Base-by-base conservation (phyloP, 2,888 invertebrate genomes). In the Microctonus brassicae region DNA sequence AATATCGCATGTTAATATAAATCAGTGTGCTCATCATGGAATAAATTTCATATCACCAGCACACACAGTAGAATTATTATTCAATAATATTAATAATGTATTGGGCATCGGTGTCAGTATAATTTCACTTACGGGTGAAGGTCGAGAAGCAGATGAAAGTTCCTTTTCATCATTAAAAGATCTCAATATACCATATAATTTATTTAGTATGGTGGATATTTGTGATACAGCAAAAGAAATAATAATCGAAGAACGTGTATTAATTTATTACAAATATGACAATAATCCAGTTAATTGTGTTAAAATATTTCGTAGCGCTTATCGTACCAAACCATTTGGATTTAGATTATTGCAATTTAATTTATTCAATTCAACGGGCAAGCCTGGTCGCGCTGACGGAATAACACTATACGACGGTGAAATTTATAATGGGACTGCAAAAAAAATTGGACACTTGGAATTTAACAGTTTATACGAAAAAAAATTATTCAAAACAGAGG, bases 211-310 rank as follows among this genome's bases (percentile, higher is more conserved):
- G 81, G 93, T 99, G 17, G 97, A 99, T 79, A 97, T 99, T 78
- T 99, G 99, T 87, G 97, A 98, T 84, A 95, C 97, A 0, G 93
- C 94, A 68, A 99, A 99, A 89, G 94, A 95, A 84, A 92, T 99
- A 17, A 90, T 91, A 1, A 92, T 99, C 1, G 95, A 97, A 86
- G 97, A 98, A 84, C 90, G 98, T 60, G 92, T 98, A 5, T 88
- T 99, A 0, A 86, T 99, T 22, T 99, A 98, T 86, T 98, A 97
- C 88, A 99, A 98, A 86, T 99, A 99, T 83, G 97, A 97, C 83
- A 97, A 97, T 79, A 93, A 94, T 86, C 96, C 98, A 0, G 95
- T 98, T 0, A 99, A 98, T 85, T 99, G 99, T 84, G 95, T 99
- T 0, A 99, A 99, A 88, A 97, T 98, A 78, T 97, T 99, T 85